Percentiles rank a stretch among this genome's conserved stretches.
Evolutionary conservation across 2,113 vertebrate genomes (phyloP).

Genomic region (Pogonocichla stellata): DNA sequence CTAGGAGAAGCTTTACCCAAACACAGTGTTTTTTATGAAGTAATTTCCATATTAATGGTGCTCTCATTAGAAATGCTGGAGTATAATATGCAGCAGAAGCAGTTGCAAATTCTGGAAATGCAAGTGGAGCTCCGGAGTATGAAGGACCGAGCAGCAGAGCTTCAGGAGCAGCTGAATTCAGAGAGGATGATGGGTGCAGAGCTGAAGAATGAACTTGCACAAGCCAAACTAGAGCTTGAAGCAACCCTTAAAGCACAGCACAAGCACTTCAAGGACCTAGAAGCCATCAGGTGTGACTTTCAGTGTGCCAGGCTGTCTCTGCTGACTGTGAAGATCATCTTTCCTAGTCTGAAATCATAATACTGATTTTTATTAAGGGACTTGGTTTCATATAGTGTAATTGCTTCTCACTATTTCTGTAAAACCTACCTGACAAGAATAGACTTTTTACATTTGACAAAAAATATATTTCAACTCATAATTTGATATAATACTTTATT

Average conservation of each 20-base stretch:
- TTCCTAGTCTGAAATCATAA: neutral
- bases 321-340: neutral
- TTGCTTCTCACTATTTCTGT: neutral
- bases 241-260: constrained; percentile 87
- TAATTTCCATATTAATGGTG: neutral
- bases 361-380: neutral
- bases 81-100: constrained; percentile 71
- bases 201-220: constrained; percentile 85
- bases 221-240: constrained; percentile 89
- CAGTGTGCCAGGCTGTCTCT: neutral
- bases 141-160: constrained; percentile 68
- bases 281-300: constrained; percentile 84
- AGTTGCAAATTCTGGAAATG: constrained; percentile 72
- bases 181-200: constrained; percentile 79
- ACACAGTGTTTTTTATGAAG: neutral
- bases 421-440: neutral
- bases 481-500: neutral
- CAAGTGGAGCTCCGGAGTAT: constrained; percentile 70
- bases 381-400: neutral
- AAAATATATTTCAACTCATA: neutral
- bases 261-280: constrained; percentile 89
- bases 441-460: neutral
- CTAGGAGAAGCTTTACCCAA: neutral
- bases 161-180: constrained; percentile 74
- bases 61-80: constrained; percentile 65